Base-by-base conservation (phyloP, 2,888 invertebrate species). In the Brenthis daphne region DNA sequence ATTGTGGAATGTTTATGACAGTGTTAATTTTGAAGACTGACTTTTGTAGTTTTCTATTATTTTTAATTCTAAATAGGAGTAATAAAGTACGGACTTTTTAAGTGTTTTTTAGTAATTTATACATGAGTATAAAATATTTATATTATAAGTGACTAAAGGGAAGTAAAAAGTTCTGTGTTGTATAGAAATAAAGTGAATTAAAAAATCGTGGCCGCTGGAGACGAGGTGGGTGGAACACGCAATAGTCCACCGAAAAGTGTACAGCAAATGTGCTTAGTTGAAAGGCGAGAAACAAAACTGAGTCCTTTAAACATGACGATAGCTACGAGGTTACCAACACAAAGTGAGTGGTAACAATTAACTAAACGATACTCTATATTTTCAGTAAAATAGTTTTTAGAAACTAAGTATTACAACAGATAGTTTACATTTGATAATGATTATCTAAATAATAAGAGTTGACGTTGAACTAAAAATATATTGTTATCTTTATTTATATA, bases 231-330 rank as follows among this genome's bases (percentile, higher is more conserved):
- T 82, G 85, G 84, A 78, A 81, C 77, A 72, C 74, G 72, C 76
- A 77, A 71, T 72, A 77, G 76, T 75, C 79, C 82, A 79, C 78
- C 78, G 71, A 77, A 77, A 67, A 79, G 79, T 80, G 80, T 80
- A 76, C 82, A 70, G 71, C 81, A 83, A 82, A 89, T 89, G 87
- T 88, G 88, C 78, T 77, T 86, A 72, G 78, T 85, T 78, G 82
- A 87, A 80, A 83, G 81, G 77, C 82, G 82, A 77, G 81, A 82
- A 73, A 77, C 77, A 70, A 82, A 77, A 73, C 80, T 83, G 77
- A 77, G 79, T 77, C 80, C 84, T 78, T 76, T 83, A 76, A 86
- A 86, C 72, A 92, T 91, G 90, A 92, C 90, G 77, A 80, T 92
- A 77, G 85, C 91, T 56, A 86, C 87, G 66, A 87, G 88, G 79